These are phyloP conservation scores for Mesocricetus auratus DNA, from an alignment of 2,113 vertebrate species.

Conservation along the genomic window DNA sequence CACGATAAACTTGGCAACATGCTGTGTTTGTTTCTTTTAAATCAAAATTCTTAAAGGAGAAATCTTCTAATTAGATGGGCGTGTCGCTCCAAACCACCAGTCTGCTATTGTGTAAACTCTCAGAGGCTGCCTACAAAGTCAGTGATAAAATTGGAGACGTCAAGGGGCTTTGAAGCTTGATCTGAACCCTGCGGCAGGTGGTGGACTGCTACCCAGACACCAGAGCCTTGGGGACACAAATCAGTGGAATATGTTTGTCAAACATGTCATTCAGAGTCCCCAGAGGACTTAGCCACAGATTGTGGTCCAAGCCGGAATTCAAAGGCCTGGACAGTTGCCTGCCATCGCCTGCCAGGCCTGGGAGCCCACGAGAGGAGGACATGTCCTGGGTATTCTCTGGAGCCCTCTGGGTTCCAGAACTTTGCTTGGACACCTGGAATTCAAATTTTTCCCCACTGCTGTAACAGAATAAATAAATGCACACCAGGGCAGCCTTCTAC, in stretches of 20 bases:
- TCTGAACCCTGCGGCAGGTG: slow-evolving; percentile 66
- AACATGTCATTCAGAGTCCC: slow-evolving; percentile 59
- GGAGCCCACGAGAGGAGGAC: slow-evolving; percentile 63
- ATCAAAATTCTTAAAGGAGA: slow-evolving; percentile 31
- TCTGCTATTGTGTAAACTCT: not conserved
- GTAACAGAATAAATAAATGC: slow-evolving; percentile 70
- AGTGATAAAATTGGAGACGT: slow-evolving; percentile 35
- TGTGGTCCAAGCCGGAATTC: slow-evolving; percentile 50
- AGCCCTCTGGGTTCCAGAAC: slow-evolving; percentile 64
- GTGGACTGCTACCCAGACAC: slow-evolving; percentile 45
- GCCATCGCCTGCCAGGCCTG: slow-evolving; percentile 56
- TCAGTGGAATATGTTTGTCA: slow-evolving; percentile 70
- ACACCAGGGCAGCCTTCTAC: slow-evolving; percentile 67
- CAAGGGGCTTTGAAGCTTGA: slow-evolving; percentile 58
- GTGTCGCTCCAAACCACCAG: not conserved
- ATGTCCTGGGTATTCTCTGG: slow-evolving; percentile 55
- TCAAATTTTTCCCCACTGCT: slow-evolving; percentile 60
- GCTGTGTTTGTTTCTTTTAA: slow-evolving; percentile 48
- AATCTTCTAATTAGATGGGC: slow-evolving; percentile 2
- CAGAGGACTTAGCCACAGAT: slow-evolving; percentile 63
- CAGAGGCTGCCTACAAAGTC: slow-evolving; percentile 46
- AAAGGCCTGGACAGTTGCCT: slow-evolving; percentile 72
- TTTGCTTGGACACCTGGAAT: slow-evolving; percentile 82
- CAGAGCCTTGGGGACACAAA: slow-evolving; percentile 59
- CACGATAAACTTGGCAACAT: not conserved